A percentile compares a stretch with the other conserved stretches of the same genome.
phyloP scores from a whole-genome alignment of 2,888 invertebrate species.

The Mycalesis mineus region DNA sequence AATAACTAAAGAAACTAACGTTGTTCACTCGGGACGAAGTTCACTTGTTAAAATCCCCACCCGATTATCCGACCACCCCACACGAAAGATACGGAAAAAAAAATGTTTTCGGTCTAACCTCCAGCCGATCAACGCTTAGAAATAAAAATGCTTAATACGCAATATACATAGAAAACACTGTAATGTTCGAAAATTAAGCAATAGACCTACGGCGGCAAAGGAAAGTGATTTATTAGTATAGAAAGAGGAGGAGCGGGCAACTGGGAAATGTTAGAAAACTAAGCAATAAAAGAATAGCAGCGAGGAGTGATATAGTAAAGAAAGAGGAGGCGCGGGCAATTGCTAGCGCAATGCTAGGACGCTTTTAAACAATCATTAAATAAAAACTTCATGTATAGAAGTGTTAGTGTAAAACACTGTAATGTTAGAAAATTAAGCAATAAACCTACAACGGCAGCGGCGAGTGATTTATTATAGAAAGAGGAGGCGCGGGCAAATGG shows the following conservation, averaged over 20 bases:
- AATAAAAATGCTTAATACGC: no score
- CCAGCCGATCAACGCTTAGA: no score
- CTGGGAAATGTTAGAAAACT: constrained; percentile 1
- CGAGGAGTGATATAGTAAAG: not conserved
- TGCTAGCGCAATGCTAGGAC: constrained; percentile 15
- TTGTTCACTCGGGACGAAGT: no score
- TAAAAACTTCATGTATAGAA: no score
- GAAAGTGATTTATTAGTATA: constrained; percentile 2
- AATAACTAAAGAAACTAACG: no score
- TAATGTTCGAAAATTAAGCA: constrained; percentile 4
- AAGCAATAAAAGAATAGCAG: constrained; percentile 1
- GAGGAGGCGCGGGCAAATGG: not conserved
- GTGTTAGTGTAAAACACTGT: no score
- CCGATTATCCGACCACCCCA: no score
- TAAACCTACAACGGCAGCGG: not conserved
- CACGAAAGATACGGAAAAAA: no score
- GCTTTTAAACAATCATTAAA: constrained; percentile 21
- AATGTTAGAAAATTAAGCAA: constrained; percentile 6
- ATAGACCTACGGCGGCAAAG: not conserved
- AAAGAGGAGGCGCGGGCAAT: not conserved
- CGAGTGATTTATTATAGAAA: constrained; percentile 1
- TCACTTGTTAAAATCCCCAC: no score
- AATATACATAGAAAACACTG: no score
- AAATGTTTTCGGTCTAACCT: no score
- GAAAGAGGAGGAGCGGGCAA: not conserved